Evolutionary conservation across 1,140 invertebrate genomes (phyloP), one percentile per base, ranked within the genome.

Genomic region (Atta colombica): DNA sequence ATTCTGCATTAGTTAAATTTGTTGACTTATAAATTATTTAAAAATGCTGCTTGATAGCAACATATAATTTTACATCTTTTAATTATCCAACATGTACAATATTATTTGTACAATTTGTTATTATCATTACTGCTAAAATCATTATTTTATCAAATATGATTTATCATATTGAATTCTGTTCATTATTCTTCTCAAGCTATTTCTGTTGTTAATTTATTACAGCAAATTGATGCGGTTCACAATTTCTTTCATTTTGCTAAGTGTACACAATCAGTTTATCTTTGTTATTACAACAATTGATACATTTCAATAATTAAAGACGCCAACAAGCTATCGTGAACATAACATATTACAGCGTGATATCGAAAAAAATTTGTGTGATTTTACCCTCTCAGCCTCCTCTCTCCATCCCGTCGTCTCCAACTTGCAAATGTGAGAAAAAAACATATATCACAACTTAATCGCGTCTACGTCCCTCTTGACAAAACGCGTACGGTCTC

Each of bases 391-490:
- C 10, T 63, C 31, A 16, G 1, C 4, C 0, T 4, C 12, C n/a
- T 28, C 39, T 49, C 14, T 58, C 31, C 18, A 14, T 49, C 39
- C 14, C 8, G 39, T 55, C 39, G 60, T 60, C 21, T 58, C 7
- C 39, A 81, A 71, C n/a, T 82, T 82, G 39, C 68, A 60, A 82
- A 72, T 60, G 80, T 53, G 3, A 60, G 7, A 35, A 31, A 58
- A 68, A 82, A 82, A 58, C 39, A 18, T 74, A 82, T 74, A 61
- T 82, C 80, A 82, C 18, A 18, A 82, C 53, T 82, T 82, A 82
- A 82, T 82, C 53, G 68, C 80, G 39, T 60, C 68, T 55, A 82
- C 68, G 68, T 55, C 53, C 80, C 21, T 72, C 53, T 82, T 74
- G 68, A 60, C 68, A 60, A 60, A 82, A 35, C 53, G 78, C 66